A percentile compares a stretch with the other conserved stretches of the same genome.
Evolutionary conservation across 1,140 invertebrate genomes (phyloP).

Genomic region (Drosophila fuyamai): DNA sequence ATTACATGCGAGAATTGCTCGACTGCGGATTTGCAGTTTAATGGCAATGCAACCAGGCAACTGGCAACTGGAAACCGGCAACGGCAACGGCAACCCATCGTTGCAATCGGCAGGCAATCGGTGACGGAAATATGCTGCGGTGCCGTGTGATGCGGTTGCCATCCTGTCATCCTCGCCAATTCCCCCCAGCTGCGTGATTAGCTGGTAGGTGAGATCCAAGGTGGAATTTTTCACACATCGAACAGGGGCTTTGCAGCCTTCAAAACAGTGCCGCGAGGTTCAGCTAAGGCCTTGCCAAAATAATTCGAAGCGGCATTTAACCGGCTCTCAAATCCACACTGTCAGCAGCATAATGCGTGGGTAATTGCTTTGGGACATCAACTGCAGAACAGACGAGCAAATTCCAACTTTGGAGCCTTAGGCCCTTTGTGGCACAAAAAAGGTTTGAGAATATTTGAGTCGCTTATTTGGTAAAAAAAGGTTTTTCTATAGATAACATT

Average conservation of each 20-base stretch:
- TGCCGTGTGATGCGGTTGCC: conserved; percentile 50
- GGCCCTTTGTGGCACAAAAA: background rate
- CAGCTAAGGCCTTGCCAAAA: conserved; percentile 16
- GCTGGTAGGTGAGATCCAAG: conserved; percentile 13
- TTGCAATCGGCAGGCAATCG: conserved; percentile 57
- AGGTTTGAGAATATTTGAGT: background rate
- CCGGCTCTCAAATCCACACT: conserved; percentile 17
- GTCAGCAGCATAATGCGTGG: conserved; percentile 27
- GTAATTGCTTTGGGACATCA: conserved; percentile 43
- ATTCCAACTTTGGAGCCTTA: background rate
- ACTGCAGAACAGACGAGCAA: background rate
- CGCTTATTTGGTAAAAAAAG: background rate
- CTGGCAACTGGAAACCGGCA: conserved; percentile 7
- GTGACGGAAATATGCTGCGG: conserved; percentile 57
- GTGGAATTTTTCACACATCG: conserved; percentile 17
- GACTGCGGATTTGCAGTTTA: conserved; percentile 78
- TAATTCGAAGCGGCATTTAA: conserved; percentile 36
- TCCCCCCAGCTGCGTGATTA: conserved; percentile 16
- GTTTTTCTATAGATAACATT: no score
- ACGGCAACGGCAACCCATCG: conserved; percentile 12
- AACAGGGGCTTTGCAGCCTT: conserved; percentile 7
- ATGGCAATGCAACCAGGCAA: conserved; percentile 61
- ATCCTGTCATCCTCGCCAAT: conserved; percentile 20
- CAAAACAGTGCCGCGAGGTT: conserved; percentile 7
- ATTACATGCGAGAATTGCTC: conserved; percentile 79